Conservation (phyloP, 2,888 invertebrate species). For the Meiosimyza decipiens region DNA sequence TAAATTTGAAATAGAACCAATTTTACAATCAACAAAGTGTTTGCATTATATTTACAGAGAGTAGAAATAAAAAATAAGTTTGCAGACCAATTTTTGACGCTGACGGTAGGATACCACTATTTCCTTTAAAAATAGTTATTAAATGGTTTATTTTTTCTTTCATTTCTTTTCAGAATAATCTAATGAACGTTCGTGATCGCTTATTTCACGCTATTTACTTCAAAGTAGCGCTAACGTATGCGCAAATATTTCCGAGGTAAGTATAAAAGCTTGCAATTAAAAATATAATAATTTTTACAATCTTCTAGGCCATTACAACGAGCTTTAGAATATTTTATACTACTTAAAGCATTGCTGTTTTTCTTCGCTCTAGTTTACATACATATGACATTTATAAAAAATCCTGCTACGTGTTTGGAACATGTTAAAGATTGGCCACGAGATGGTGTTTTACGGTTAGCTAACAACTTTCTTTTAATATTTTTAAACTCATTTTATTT, state of each 20-base stretch:
- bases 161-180: slow-evolving; percentile 72
- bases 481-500: not conserved
- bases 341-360: slow-evolving; percentile 79
- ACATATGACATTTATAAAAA: slow-evolving; percentile 91
- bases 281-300: slow-evolving; percentile 62
- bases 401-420: slow-evolving; percentile 93
- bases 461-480: not conserved
- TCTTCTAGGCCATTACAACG: slow-evolving; percentile 57
- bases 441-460: slow-evolving; percentile 83
- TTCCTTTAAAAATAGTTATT: not conserved
- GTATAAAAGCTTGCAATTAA: slow-evolving; percentile 69
- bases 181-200: slow-evolving; percentile 88
- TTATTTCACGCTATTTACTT: slow-evolving; percentile 95
- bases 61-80: too few species aligned
- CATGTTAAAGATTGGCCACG: slow-evolving; percentile 93
- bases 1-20: too few species aligned
- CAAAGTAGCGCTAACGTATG: slow-evolving; percentile 91
- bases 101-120: too few species aligned
- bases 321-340: slow-evolving; percentile 60
- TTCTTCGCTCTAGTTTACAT: slow-evolving; percentile 94
- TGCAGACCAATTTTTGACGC: too few species aligned
- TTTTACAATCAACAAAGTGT: too few species aligned
- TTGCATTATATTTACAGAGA: too few species aligned
- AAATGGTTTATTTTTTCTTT: not conserved
- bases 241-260: slow-evolving; percentile 87